phyloP scores from a whole-genome alignment of 2,113 vertebrate genomes.

The Lynx canadensis region DNA sequence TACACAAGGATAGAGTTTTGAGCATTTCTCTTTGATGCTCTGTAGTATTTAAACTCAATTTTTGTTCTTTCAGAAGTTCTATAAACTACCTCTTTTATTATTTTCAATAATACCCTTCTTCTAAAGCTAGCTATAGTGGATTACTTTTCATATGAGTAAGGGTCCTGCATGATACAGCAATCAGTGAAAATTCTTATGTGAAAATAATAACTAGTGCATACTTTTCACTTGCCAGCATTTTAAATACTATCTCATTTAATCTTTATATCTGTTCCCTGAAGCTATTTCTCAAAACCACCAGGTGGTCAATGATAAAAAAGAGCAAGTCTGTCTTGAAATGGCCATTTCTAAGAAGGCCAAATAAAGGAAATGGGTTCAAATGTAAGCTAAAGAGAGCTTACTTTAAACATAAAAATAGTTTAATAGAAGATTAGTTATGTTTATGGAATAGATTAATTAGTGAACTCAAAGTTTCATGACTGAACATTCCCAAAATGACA shows the following conservation, averaged over 20 bases:
- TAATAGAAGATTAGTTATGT: background rate
- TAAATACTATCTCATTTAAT: background rate
- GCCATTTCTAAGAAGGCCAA: background rate
- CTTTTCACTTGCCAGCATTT: background rate
- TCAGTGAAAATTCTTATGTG: background rate
- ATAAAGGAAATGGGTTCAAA: conserved; percentile 2
- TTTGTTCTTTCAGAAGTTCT: background rate
- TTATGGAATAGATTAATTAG: background rate
- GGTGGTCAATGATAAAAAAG: background rate
- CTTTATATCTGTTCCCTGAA: background rate
- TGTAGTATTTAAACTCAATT: background rate
- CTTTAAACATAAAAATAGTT: background rate
- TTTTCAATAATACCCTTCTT: background rate
- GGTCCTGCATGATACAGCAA: background rate
- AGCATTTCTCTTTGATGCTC: background rate
- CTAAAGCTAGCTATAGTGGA: background rate
- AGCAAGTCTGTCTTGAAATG: background rate
- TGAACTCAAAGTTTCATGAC: background rate
- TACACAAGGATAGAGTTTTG: background rate
- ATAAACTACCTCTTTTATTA: background rate
- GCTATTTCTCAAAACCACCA: background rate
- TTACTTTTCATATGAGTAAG: background rate
- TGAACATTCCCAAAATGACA: background rate
- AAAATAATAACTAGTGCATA: background rate
- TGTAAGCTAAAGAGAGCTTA: background rate